Percentiles rank a stretch among this genome's conserved stretches.
Conservation (phyloP, 35 echinoderm and acorn worm species). For the Anneissia japonica region DNA sequence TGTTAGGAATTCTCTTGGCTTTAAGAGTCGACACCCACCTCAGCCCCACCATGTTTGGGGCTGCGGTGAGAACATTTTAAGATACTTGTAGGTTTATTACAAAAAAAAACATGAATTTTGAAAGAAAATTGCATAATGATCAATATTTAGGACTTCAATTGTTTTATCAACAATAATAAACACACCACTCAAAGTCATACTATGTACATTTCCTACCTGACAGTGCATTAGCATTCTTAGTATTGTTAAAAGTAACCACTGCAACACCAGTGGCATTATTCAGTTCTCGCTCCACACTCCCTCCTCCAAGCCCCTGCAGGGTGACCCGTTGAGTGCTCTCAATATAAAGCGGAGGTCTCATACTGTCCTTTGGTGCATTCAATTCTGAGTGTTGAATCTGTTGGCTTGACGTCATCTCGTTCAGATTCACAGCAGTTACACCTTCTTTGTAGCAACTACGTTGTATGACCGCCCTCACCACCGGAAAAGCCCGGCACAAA, state of each 20-base stretch:
- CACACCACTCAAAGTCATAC: background rate
- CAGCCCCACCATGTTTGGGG: too few relatives aligned
- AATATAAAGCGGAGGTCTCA: background rate
- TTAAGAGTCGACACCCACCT: background rate
- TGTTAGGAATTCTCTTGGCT: too few relatives aligned
- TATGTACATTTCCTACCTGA: constrained; percentile 67
- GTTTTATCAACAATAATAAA: background rate
- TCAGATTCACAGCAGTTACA: background rate
- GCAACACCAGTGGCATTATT: constrained; percentile 79
- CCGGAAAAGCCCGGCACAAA: background rate
- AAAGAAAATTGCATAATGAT: background rate
- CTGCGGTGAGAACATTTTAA: background rate
- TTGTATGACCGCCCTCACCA: background rate
- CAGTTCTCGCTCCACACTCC: constrained; percentile 42
- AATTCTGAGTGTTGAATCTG: background rate
- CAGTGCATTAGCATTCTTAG: constrained; percentile 68
- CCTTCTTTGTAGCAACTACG: background rate
- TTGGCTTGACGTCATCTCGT: background rate
- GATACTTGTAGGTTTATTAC: background rate
- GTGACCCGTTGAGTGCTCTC: constrained; percentile 35
- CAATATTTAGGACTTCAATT: background rate
- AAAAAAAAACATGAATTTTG: background rate
- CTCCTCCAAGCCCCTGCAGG: constrained; percentile 44
- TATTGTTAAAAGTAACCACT: constrained; percentile 59
- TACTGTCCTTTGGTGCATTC: background rate